Evolutionary conservation across 2,113 vertebrate genomes (phyloP), one percentile per base, ranked within the genome.

Genomic region (Gallinago undulata): DNA sequence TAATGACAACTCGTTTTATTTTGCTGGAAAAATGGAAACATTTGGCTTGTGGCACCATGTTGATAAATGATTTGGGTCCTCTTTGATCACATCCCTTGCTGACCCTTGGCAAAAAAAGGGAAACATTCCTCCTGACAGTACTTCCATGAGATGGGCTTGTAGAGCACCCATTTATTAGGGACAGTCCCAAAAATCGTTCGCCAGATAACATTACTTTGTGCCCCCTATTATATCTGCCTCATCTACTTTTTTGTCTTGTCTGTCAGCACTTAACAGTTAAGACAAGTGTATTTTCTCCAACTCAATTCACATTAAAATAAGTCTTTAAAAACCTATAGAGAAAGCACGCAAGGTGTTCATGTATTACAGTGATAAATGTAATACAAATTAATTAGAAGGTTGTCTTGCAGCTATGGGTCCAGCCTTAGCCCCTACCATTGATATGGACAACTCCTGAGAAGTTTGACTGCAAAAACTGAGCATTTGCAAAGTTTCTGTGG

Each of bases 241-340:
- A 87, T 91, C 73, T 89, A 84, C 57, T 76, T 84, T 92, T 95
- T 94, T 96, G 89, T 96, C 62, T 53, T 68, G 60, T 82, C 81
- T 96, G 84, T 79, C 87, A 95, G 74, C 45, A 96, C 87, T 93
- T 87, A 93, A 82, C 69, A 94, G 51, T 47, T 93, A 84, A 79
- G 48, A 35, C 89, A 93, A 93, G 59, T 37, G 37, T 62, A 35
- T 69, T 93, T 95, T 87, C 45, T 95, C 24, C 62, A n/a, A 73
- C 48, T 84, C 31, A 69, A 43, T 94, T 93, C 82, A 82, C 31
- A 76, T 10, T 45, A 93, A 94, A 92, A 82, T 7, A 68, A 2
- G 14, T 85, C 35, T 82, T 89, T 75, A 81, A 91, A 91, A 87
- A 57, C 64, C 57, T 84, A 72, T 48, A 72, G 57, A 66, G 57